Base-by-base conservation (phyloP, 2,113 vertebrate genomes). In the Odocoileus virginianus region DNA sequence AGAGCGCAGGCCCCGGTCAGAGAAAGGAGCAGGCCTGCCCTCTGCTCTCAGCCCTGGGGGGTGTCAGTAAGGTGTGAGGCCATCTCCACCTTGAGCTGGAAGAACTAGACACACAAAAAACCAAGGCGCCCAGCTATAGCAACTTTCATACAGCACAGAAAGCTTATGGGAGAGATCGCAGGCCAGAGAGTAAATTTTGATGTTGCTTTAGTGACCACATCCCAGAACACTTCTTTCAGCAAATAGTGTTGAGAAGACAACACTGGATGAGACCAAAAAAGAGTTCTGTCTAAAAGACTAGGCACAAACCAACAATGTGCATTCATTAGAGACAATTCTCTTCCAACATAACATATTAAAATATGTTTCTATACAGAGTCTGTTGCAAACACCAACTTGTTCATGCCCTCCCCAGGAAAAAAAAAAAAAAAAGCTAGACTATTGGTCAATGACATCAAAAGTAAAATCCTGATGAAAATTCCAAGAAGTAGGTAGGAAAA, bases 1-100 rank as follows among this genome's bases (percentile, higher is more conserved):
- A 17, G 10, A 23, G 9, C 40, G 36, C 13, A 54, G 64, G 27
- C 33, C 43, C 78, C 11, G 17, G 60, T 28, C 2, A 71, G 30
- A 57, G 54, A 96, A 87, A 96, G 81, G 84, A 84, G 7, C 54
- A 52, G 40, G 89, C 27, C 84, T 95, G 84, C 87, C 95, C 96
- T 96, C 90, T 98, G 33, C 79, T 96, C 97, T 94, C 36, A 67
- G 93, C 21, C 7, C 3, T 58, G n/a, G 33, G 27, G n/a, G 67
- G 11, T 90, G 64, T 16, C 74, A 54, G 43, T 47, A 55, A 89
- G n/a, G 43, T n/a, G 55, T 50, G 47, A 78, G 11, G 15, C 28
- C 30, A 9, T 16, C 17, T 23, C 13, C 25, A 27, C 13, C 12
- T 8, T 15, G 2, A 54, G 71, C 47, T 25, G 9, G 7, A 84